Evolutionary conservation across 2,797 vertebrate genomes (phyloP), one percentile per base, ranked within the genome.

Genomic region (Vipera ursinii): DNA sequence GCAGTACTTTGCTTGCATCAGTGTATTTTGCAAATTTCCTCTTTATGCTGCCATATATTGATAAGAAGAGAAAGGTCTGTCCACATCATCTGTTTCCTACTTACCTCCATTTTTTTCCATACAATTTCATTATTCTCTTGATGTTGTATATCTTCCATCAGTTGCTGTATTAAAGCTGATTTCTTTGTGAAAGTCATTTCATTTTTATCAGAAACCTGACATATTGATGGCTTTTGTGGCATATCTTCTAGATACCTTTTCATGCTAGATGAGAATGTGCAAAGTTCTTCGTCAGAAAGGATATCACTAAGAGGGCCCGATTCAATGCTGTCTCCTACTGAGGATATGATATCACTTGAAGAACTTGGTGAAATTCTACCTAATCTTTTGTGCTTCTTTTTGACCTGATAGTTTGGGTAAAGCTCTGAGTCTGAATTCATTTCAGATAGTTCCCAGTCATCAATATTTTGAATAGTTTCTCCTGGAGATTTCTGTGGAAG

Each of bases 31-130:
- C 20, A 48, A 82, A 82, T 48, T 48, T 44, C 73, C 20, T 82
- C 8, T 82, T 48, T 82, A 48, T 82, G 38, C 38, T 82, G 73
- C 73, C 44, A 12, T 82, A 69, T 28, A 86, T 44, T n/a, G 65
- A 65, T 57, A 17, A 89, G 48, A 10, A 44, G 12, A 20, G 32
- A 63, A 17, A 90, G 82, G 14, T 65, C 48, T 63, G 86, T 48
- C 32, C 5, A 24, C 6, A n/a, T 32, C 44, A 28, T 65, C 28
- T 22, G 24, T 91, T 59, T 91, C 20, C 93, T 61, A 2, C 97
- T 98, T 97, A 99, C 99, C 99, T 99, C 99, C 59, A 99, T 98
- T 97, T 98, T 99, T 96, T 96, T 98, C 99, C 99, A 99, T 95
- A 99, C 95, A 24, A 97, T 96, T 48, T 98, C 98, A 96, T 99